A percentile compares a stretch with the other conserved stretches of the same genome.
Evolutionary conservation across 2,888 invertebrate genomes (phyloP).

Genomic region (Asteroscopus sphinx): DNA sequence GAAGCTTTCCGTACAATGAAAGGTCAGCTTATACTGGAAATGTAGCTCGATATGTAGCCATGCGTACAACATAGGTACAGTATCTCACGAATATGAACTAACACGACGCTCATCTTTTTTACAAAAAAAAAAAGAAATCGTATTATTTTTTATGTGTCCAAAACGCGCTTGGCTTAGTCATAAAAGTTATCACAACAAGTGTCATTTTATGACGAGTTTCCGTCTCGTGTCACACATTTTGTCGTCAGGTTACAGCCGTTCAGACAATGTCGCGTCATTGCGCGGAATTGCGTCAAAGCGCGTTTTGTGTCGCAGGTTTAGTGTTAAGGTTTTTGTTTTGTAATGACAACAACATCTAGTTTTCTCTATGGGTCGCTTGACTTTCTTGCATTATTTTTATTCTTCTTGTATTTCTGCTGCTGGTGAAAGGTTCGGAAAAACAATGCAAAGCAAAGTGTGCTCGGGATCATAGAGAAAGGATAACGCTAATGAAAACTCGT

Average conservation of each 20-base stretch:
- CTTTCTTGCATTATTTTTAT: no score
- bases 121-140: slow-evolving; percentile 18
- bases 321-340: not conserved
- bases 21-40: no score
- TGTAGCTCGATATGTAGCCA: no score
- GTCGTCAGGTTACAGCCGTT: slow-evolving; percentile 31
- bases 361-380: no score
- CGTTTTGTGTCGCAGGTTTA: slow-evolving; percentile 1
- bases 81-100: not conserved
- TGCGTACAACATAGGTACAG: no score
- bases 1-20: no score
- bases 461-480: no score
- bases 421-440: no score
- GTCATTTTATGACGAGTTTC: slow-evolving; percentile 53
- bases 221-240: slow-evolving; percentile 39
- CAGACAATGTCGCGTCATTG: slow-evolving; percentile 23
- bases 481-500: no score
- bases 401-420: no score
- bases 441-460: no score
- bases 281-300: slow-evolving; percentile 11
- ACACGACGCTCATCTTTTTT: not conserved
- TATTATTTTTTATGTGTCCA: slow-evolving; percentile 27
- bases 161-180: slow-evolving; percentile 30
- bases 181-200: slow-evolving; percentile 59
- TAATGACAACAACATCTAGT: not conserved